Evolutionary conservation across 2,113 vertebrate species (phyloP), one percentile per base, ranked within the genome.

Genomic region (Beaufortia kweichowensis): DNA sequence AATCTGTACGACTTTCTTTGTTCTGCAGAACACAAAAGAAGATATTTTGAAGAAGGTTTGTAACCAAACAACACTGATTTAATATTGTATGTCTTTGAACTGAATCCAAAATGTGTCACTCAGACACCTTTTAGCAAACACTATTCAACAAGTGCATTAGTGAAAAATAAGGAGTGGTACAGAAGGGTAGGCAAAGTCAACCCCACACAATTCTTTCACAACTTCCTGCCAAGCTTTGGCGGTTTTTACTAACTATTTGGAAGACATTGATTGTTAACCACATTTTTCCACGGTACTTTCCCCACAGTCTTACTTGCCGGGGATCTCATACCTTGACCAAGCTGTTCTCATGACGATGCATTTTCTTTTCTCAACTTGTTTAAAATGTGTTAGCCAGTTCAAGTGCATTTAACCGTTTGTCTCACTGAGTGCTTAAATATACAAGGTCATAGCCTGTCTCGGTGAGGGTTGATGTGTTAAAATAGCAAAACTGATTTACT

Each of bases 271-370:
- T 57, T 19, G 39, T 35, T 61, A 46, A 77, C 39, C 35, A 60
- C 55, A 68, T 6, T 46, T 66, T 75, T 68, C 4, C n/a, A 65
- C 15, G 39, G 55, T 15, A 77, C 55, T 66, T 65, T 57, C 33
- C 28, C 6, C 10, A 3, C 2, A 62, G 6, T 46, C 9, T 6
- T 26, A 4, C 19, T 48, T 57, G 26, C 28, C 57, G 26, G 26
- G 10, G 24, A 46, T 17, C 7, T 28, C 24, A 66, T 28, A 66
- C 26, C 26, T 67, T 29, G 26, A 21, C 15, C 46, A 67, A 29
- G 9, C 15, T 65, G 19, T 50, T n/a, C 19, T 50, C 19, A 50
- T 50, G 19, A 50, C 19, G 8, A 19, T 50, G 19, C 48, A 17
- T 50, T 50, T 50, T 46, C 14, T 46, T 46, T 46, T 11, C 10